Evolutionary conservation across 1,140 invertebrate genomes (phyloP).

Genomic region (Calephelis nemesis): DNA sequence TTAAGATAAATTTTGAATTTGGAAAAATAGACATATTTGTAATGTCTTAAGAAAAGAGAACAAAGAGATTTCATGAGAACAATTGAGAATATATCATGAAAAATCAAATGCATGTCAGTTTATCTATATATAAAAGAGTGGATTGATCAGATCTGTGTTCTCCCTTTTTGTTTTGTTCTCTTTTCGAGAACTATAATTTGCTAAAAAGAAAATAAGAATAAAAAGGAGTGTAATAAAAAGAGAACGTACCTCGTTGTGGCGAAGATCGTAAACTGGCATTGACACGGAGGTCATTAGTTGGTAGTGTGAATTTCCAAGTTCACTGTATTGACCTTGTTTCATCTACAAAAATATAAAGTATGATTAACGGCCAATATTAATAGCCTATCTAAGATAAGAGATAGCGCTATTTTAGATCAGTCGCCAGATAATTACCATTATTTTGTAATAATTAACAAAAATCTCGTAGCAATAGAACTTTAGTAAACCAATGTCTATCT

Average conservation of each 20-base stretch:
- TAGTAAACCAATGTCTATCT: no score
- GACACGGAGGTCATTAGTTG: slow-evolving; percentile 94
- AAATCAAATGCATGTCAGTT: no score
- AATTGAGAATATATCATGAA: no score
- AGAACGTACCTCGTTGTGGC: slow-evolving; percentile 86
- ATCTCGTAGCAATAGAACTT: no score
- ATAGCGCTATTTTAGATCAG: no score
- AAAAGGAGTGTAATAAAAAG: slow-evolving; percentile 11
- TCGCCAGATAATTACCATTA: no score
- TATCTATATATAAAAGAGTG: neutral
- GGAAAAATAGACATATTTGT: slow-evolving; percentile 39
- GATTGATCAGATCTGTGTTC: no score
- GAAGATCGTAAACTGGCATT: slow-evolving; percentile 93
- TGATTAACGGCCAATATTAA: neutral
- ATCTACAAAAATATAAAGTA: slow-evolving; percentile 56
- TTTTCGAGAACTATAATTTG: slow-evolving; percentile 25
- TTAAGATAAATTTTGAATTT: slow-evolving; percentile 64
- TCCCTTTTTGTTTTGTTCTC: slow-evolving; percentile 30
- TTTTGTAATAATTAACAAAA: no score
- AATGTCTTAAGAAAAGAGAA: slow-evolving; percentile 29
- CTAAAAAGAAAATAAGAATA: neutral
- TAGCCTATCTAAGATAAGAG: no score
- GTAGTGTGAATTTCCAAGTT: slow-evolving; percentile 81
- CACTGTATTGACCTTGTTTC: slow-evolving; percentile 81
- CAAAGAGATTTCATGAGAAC: slow-evolving; percentile 15